Evolutionary conservation across 2,113 vertebrate species (phyloP).

Genomic region (Callipepla squamata): DNA sequence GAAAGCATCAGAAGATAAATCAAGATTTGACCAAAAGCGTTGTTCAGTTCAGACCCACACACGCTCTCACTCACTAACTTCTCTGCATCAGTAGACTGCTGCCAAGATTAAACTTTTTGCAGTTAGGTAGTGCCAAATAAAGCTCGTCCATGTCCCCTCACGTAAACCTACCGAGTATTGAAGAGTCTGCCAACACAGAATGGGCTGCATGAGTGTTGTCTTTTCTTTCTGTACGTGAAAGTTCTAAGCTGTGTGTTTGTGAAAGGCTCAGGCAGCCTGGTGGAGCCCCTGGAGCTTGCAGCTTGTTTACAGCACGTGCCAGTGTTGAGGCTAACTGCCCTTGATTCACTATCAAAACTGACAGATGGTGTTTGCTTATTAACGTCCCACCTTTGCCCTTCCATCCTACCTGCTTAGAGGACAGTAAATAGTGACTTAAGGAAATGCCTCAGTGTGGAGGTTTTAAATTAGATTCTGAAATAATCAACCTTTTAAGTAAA

Average conservation of each 20-base stretch:
- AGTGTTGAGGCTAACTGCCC: not conserved
- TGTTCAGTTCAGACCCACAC: not conserved
- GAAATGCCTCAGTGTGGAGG: not conserved
- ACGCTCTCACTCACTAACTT: not conserved
- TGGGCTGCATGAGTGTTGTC: not conserved
- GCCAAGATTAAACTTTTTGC: not conserved
- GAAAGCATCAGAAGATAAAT: not conserved
- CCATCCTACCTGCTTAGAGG: not conserved
- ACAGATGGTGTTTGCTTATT: not conserved
- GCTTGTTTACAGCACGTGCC: not conserved
- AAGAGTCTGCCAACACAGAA: not conserved
- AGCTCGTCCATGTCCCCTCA: not conserved
- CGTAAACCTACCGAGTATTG: not conserved
- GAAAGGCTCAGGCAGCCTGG: not conserved
- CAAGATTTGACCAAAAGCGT: not conserved
- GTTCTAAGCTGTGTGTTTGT: not conserved
- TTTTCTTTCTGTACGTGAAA: not conserved
- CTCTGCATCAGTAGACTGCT: not conserved
- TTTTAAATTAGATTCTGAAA: slow-evolving; percentile 29
- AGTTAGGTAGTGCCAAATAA: not conserved
- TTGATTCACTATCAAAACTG: not conserved
- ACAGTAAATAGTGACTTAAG: not conserved
- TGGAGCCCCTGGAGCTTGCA: not conserved
- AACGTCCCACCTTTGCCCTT: not conserved
- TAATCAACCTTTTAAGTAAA: not conserved